Evolutionary conservation across 2,888 invertebrate genomes (phyloP).

Genomic region (Sepioteuthis lessoniana): DNA sequence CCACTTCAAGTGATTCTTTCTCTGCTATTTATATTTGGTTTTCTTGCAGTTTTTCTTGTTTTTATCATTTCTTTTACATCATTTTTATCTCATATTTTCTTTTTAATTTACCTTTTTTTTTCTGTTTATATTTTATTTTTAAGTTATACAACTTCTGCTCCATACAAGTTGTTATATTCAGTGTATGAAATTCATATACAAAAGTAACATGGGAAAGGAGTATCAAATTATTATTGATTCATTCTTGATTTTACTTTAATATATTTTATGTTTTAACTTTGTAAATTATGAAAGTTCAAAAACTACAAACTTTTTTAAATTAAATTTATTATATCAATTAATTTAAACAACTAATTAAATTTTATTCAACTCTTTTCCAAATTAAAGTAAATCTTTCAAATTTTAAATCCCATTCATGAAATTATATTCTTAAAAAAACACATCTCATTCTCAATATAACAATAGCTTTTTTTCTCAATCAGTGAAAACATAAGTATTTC

Average conservation of each 20-base stretch:
- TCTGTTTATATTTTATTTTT: not conserved
- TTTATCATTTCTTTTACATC: not conserved
- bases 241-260: not conserved
- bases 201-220: no score
- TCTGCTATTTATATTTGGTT: not conserved
- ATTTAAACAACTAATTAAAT: not conserved
- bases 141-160: not conserved
- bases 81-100: not conserved
- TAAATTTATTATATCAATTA: not conserved
- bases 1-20: not conserved
- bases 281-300: not conserved
- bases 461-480: not conserved
- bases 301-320: not conserved
- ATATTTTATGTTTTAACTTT: not conserved
- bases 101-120: not conserved
- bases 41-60: not conserved
- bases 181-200: no score
- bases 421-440: constrained; percentile 7
- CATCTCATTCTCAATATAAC: constrained; percentile 5
- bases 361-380: constrained; percentile 5
- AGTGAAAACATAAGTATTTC: not conserved
- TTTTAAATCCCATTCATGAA: not conserved
- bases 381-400: constrained; percentile 33
- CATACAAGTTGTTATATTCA: no score
- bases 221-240: not conserved